Evolutionary conservation across 2,113 vertebrate species (phyloP).

Genomic region (Siniperca knerii): DNA sequence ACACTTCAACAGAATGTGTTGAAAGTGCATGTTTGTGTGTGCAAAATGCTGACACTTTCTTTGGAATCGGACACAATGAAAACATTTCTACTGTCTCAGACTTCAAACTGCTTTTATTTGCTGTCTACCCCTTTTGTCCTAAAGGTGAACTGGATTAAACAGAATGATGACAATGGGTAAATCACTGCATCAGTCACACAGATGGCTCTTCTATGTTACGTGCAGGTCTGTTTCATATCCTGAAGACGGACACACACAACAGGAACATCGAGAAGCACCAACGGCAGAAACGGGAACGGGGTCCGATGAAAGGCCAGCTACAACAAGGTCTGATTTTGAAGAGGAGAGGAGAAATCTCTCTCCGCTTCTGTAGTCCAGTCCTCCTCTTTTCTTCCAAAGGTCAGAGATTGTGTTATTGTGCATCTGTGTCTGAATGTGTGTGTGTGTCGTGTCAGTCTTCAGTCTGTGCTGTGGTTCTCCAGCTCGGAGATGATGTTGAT

Average conservation of each 20-base stretch:
- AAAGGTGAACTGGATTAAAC: constrained; percentile 42
- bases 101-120: constrained; percentile 34
- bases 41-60: constrained; percentile 68
- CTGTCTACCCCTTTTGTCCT: constrained; percentile 21
- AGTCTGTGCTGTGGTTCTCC: constrained; percentile 93
- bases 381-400: constrained; percentile 52
- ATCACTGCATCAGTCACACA: constrained; percentile 52
- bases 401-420: constrained; percentile 80
- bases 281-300: constrained; percentile 47
- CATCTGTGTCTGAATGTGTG: constrained; percentile 66
- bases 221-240: constrained; percentile 46
- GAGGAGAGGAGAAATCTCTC: constrained; percentile 20
- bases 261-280: constrained; percentile 58
- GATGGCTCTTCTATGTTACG: constrained; percentile 34
- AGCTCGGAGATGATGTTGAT: constrained; percentile 99
- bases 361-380: constrained; percentile 23
- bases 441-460: constrained; percentile 81
- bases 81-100: constrained; percentile 27
- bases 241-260: constrained; percentile 34
- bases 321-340: constrained; percentile 28
- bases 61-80: constrained; percentile 65
- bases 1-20: constrained; percentile 34
- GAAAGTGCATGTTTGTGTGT: constrained; percentile 54
- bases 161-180: constrained; percentile 34
- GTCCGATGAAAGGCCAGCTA: constrained; percentile 37